A percentile compares a stretch with the other conserved stretches of the same genome.
Conservation (phyloP, 2,113 vertebrate genomes). For the Stegastes partitus region DNA sequence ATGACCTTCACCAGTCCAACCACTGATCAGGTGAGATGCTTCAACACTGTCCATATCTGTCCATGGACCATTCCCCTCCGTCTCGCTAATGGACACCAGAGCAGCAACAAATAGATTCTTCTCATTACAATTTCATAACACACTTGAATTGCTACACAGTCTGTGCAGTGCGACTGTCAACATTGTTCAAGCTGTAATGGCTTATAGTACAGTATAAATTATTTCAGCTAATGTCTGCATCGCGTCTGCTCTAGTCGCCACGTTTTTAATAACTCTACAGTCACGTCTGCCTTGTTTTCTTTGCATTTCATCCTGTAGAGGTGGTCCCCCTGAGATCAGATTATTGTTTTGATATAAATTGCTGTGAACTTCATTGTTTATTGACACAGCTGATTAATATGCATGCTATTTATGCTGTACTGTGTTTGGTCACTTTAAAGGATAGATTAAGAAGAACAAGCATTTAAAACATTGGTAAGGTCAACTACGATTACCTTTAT, state of each 20-base stretch:
- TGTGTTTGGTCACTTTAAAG: too few relatives aligned
- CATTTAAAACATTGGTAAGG: too few relatives aligned
- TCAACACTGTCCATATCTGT: slow-evolving; percentile 5
- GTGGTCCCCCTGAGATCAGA: background rate
- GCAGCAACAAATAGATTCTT: slow-evolving; percentile 54
- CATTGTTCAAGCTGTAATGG: slow-evolving; percentile 40
- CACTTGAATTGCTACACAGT: slow-evolving; percentile 42
- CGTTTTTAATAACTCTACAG: background rate
- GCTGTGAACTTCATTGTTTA: background rate
- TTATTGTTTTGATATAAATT: background rate
- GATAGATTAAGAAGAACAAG: too few relatives aligned
- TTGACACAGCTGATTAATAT: too few relatives aligned
- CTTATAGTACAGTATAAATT: slow-evolving; percentile 1
- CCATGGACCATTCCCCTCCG: background rate
- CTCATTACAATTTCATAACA: slow-evolving; percentile 50
- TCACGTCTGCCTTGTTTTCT: background rate
- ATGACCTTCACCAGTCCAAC: slow-evolving; percentile 72
- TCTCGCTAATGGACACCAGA: slow-evolving; percentile 48
- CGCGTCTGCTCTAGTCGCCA: background rate
- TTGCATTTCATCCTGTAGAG: background rate
- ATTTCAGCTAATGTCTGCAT: slow-evolving; percentile 37
- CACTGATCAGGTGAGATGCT: slow-evolving; percentile 60
- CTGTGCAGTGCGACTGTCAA: slow-evolving; percentile 31
- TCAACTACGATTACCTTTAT: too few relatives aligned
- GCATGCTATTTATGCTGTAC: too few relatives aligned